phyloP scores from a whole-genome alignment of 1,140 invertebrate genomes.

The Drosophila persimilis region DNA sequence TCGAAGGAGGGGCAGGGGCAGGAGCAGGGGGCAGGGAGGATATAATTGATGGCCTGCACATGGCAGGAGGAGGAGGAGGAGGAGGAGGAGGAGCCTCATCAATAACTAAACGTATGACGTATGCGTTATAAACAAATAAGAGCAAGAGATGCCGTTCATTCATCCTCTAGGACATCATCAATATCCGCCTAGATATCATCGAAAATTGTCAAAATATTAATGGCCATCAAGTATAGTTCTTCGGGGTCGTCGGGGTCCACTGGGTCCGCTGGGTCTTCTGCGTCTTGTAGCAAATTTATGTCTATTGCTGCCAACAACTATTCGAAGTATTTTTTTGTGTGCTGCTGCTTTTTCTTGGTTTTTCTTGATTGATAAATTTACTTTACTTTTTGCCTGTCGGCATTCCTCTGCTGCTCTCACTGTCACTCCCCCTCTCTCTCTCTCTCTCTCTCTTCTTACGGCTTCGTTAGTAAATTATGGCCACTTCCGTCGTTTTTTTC shows the following conservation, averaged over 20 bases:
- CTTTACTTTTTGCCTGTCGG: constrained; percentile 30
- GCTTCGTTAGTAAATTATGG: constrained; percentile 81
- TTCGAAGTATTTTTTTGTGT: constrained; percentile 63
- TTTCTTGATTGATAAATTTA: constrained; percentile 74
- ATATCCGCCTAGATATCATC: constrained; percentile 56
- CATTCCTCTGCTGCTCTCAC: background rate
- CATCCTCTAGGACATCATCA: constrained; percentile 60
- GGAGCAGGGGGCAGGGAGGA: constrained; percentile 9
- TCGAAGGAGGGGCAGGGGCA: constrained; percentile 1
- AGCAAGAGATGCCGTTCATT: constrained; percentile 54
- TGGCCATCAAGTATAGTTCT: constrained; percentile 59
- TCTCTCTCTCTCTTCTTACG: constrained; percentile 55
- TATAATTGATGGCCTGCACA: constrained; percentile 71
- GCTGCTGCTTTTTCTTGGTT: background rate
- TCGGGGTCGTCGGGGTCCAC: too few species aligned
- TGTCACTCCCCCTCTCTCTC: background rate
- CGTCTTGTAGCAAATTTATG: constrained; percentile 52
- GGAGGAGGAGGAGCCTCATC: constrained; percentile 39
- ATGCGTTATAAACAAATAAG: constrained; percentile 70
- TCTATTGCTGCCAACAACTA: constrained; percentile 64
- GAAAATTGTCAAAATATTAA: constrained; percentile 78
- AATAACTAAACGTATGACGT: constrained; percentile 65
- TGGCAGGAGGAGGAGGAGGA: constrained; percentile 15
- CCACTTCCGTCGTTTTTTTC: constrained; percentile 64
- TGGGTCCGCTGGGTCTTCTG: background rate